Base-by-base conservation (phyloP, 2,888 invertebrate genomes). In the Tinea semifulvella region DNA sequence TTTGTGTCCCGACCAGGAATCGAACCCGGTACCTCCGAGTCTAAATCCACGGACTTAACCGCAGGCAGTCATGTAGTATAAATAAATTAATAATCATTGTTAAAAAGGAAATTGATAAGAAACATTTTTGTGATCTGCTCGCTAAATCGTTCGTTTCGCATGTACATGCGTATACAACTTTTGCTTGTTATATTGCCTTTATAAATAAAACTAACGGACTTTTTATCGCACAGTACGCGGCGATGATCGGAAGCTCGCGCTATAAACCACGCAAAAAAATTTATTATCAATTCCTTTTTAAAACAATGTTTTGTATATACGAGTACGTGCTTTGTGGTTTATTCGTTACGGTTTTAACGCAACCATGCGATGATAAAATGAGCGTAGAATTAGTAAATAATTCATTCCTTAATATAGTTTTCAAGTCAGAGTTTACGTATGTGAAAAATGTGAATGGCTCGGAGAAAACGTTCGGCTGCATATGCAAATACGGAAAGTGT, bases 391-490 rank as follows among this genome's bases (percentile, higher is more conserved):
- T 75, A 7, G 58, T 59, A 8, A 53, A 57, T n/a, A 60, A 53
- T 2, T 38, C 42, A 39, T 17, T 35, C 19, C 53, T 53, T 14
- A 22, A 46, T 3, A 47, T 64, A 2, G 45, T 48, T 6, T 76
- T 62, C 53, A 56, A 66, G 16, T 54, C 56, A 27, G 51, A 66
- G 27, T 56, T 56, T 49, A 54, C 70, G 18, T 75, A 58, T 46
- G 40, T 50, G 1, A 65, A 58, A 48, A 63, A 60, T 16, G 49
- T 67, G 2, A 57, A 52, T 28, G 70, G 65, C 6, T 58, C 52
- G 46, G 46, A 60, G 0, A 63, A 48, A 45, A 61, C 49, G 1
- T 71, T 61, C 17, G 76, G 73, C 0, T 77, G 77, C 51, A 46
- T 65, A 36, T 77, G 77, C 49, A 11, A 25, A 13, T 20, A 5